phyloP scores from a whole-genome alignment of 1,140 invertebrate species.

The Pachypsylla venusta region DNA sequence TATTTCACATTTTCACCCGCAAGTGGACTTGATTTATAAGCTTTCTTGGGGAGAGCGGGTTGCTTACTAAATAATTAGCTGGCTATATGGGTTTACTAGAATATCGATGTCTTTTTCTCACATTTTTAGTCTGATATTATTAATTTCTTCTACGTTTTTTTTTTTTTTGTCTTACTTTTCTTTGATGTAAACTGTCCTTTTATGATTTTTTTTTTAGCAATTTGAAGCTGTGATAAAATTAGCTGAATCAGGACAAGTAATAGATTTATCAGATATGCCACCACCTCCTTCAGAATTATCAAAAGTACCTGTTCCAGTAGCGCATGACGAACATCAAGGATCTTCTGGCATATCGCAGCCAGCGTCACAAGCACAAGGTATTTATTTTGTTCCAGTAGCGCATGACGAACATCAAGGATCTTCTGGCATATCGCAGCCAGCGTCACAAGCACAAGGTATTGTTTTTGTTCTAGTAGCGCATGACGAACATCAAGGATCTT shows the following conservation, averaged over 20 bases:
- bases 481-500: neutral
- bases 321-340: neutral
- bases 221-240: conserved; percentile 73
- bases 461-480: neutral
- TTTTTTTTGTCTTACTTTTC: too few species aligned
- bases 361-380: neutral
- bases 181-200: too few species aligned
- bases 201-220: conserved; percentile 42
- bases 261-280: conserved; percentile 75
- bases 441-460: neutral
- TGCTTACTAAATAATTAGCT: too few species aligned
- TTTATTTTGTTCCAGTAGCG: neutral
- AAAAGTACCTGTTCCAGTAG: neutral
- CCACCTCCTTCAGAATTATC: conserved; percentile 39
- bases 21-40: too few species aligned
- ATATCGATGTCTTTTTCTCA: too few species aligned
- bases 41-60: too few species aligned
- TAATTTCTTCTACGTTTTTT: too few species aligned
- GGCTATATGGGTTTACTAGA: too few species aligned
- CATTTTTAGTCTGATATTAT: too few species aligned
- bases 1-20: too few species aligned
- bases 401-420: neutral
- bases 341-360: neutral
- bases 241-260: conserved; percentile 50
- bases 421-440: neutral